Percentiles rank a stretch among this genome's conserved stretches.
Evolutionary conservation across 2,113 vertebrate genomes (phyloP).

Genomic region (Daboia siamensis): DNA sequence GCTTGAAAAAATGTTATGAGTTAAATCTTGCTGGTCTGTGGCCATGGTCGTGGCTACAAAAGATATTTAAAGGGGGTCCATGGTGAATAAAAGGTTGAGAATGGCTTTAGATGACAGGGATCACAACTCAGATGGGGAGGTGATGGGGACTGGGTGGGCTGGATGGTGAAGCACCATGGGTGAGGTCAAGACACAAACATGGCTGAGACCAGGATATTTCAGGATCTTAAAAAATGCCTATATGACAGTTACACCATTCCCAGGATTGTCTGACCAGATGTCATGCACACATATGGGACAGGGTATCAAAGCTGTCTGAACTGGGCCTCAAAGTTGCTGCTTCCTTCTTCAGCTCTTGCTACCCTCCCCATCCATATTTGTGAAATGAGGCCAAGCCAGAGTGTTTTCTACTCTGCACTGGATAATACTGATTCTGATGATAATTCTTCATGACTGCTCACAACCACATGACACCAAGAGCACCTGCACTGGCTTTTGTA

Average conservation of each 20-base stretch:
- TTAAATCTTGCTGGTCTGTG: neutral
- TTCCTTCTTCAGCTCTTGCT: neutral
- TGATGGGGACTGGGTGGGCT: too few species aligned
- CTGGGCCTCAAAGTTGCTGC: neutral
- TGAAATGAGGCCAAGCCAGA: neutral
- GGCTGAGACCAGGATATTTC: too few species aligned
- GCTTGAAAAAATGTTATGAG: neutral
- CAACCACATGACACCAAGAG: neutral
- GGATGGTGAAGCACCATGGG: too few species aligned
- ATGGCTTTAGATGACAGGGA: neutral
- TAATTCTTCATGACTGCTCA: neutral
- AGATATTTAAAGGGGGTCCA: neutral
- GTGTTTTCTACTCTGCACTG: neutral
- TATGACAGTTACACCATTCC: neutral
- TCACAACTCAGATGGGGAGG: neutral
- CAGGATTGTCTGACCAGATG: neutral
- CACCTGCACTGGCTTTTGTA: neutral
- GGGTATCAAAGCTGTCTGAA: neutral
- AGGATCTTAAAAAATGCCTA: neutral
- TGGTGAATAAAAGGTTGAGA: neutral
- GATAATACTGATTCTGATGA: neutral
- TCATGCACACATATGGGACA: neutral
- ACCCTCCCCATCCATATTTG: neutral
- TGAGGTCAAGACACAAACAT: too few species aligned
- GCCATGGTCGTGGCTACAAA: neutral